phyloP scores from a whole-genome alignment of 1,140 invertebrate species.

The Hirudo medicinalis region DNA sequence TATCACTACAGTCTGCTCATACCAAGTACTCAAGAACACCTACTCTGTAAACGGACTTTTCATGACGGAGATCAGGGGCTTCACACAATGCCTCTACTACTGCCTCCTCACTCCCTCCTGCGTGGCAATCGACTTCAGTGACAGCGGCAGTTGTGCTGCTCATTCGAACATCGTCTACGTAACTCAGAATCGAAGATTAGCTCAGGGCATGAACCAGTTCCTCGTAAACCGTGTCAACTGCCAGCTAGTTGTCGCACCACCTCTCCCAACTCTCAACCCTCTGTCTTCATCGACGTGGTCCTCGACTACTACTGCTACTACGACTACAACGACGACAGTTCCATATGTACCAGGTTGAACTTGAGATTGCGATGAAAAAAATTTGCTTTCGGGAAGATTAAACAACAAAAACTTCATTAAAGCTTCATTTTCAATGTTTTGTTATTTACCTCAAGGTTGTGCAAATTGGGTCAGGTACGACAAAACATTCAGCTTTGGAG shows the following conservation, averaged over 20 bases:
- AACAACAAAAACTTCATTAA: too few relatives aligned
- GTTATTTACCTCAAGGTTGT: not conserved
- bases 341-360: too few relatives aligned
- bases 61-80: not conserved
- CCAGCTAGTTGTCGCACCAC: not conserved
- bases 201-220: not conserved
- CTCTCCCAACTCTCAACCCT: not conserved
- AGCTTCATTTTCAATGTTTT: too few relatives aligned
- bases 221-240: not conserved
- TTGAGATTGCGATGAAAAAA: too few relatives aligned
- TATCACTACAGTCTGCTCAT: not conserved
- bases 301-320: not conserved
- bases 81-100: not conserved
- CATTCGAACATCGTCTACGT: not conserved
- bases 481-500: not conserved
- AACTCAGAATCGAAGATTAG: not conserved
- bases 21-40: not conserved
- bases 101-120: not conserved
- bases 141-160: not conserved
- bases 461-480: not conserved
- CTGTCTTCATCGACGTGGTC: not conserved
- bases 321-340: not conserved
- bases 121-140: conserved; percentile 2
- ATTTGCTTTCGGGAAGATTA: too few relatives aligned
- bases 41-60: not conserved